Evolutionary conservation across 2,113 vertebrate genomes (phyloP).

Genomic region (Odobenus rosmarus): DNA sequence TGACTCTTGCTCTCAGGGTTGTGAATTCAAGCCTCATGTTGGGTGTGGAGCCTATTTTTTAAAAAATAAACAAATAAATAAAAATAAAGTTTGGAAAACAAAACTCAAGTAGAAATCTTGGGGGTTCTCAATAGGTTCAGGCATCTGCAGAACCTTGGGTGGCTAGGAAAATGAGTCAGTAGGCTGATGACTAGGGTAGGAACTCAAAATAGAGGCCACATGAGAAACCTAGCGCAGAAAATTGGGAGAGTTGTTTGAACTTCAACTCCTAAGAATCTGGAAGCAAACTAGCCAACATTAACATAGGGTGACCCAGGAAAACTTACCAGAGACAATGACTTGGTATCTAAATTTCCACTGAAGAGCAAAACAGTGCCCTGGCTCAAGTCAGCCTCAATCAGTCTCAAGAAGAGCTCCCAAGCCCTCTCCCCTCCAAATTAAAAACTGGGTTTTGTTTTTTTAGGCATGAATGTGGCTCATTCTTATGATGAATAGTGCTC

Average conservation of each 20-base stretch:
- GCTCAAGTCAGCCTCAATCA: not conserved
- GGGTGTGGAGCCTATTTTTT: not conserved
- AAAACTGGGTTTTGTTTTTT: not conserved
- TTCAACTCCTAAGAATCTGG: not conserved
- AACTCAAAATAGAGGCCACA: not conserved
- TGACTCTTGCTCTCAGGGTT: not conserved
- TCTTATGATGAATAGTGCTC: not conserved
- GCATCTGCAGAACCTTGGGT: not conserved
- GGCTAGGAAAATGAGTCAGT: not conserved
- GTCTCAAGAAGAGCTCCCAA: not conserved
- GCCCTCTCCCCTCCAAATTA: not conserved
- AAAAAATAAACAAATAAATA: not conserved
- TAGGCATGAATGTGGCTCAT: not conserved
- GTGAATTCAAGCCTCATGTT: not conserved
- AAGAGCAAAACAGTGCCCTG: not conserved
- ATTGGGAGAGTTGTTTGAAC: not conserved
- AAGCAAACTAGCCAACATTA: not conserved
- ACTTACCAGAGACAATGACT: not conserved
- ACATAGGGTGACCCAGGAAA: not conserved
- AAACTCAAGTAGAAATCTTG: not conserved
- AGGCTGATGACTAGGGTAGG: not conserved
- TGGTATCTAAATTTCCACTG: not conserved
- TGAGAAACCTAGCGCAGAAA: not conserved
- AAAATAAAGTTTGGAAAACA: conserved; percentile 3
- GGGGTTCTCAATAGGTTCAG: not conserved